Evolutionary conservation across 2,797 vertebrate genomes (phyloP).

Genomic region (Phrynocephalus vlangalii): DNA sequence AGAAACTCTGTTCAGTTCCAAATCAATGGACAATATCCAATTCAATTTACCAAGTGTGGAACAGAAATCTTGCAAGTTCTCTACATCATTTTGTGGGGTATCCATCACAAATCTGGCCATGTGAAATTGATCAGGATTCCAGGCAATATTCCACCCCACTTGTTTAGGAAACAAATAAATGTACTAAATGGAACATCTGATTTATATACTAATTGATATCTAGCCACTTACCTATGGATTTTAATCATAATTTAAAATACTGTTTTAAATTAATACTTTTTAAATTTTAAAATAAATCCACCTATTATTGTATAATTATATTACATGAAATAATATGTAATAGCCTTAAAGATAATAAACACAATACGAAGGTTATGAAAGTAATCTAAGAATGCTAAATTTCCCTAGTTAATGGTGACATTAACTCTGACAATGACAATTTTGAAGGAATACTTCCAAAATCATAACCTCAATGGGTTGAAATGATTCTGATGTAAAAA

Average conservation of each 20-base stretch:
- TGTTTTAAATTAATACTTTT: background rate
- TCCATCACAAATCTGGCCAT: too few relatives aligned
- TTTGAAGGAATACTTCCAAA: conserved; percentile 50
- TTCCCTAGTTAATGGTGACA: background rate
- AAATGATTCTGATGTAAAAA: conserved; percentile 41
- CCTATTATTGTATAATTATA: background rate
- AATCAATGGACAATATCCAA: too few relatives aligned
- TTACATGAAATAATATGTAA: background rate
- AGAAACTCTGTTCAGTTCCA: background rate
- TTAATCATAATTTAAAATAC: conserved; percentile 8
- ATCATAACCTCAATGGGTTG: background rate
- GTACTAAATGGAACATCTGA: background rate
- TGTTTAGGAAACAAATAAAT: background rate
- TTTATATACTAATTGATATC: background rate
- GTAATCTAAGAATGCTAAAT: background rate
- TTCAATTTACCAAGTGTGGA: too few relatives aligned
- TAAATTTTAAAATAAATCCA: background rate
- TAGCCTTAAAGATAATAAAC: background rate
- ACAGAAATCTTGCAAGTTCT: too few relatives aligned
- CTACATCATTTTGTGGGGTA: too few relatives aligned
- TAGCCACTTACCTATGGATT: background rate
- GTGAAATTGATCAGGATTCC: too few relatives aligned
- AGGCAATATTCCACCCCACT: background rate
- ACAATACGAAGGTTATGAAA: background rate
- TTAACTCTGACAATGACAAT: conserved; percentile 23